Percentiles rank a stretch among this genome's conserved stretches.
Conservation (phyloP, 2,797 vertebrate species). For the Hippoglossus hippoglossus region DNA sequence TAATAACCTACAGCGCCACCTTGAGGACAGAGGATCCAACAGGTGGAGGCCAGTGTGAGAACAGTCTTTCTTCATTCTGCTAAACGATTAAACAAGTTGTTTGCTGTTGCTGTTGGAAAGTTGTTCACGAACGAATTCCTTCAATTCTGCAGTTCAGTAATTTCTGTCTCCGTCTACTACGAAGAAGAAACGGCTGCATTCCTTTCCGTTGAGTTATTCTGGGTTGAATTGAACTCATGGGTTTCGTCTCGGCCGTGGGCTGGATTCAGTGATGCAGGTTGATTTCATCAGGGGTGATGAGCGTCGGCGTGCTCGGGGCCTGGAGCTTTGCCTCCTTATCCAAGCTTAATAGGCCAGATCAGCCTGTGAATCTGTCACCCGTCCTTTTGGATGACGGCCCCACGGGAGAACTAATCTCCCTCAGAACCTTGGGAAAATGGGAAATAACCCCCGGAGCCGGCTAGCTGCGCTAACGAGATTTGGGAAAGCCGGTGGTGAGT, state of each 20-base stretch:
- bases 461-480: slow-evolving; percentile 84
- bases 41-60: not conserved
- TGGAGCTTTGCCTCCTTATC: slow-evolving; percentile 80
- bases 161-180: not conserved
- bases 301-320: slow-evolving; percentile 55
- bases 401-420: slow-evolving; percentile 74
- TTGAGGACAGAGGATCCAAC: not conserved
- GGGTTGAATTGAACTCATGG: slow-evolving; percentile 26
- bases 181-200: slow-evolving; percentile 42
- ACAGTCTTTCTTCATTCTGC: not conserved
- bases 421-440: slow-evolving; percentile 80
- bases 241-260: slow-evolving; percentile 47
- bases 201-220: slow-evolving; percentile 27
- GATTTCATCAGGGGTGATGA: slow-evolving; percentile 77
- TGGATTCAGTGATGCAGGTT: slow-evolving; percentile 73
- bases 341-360: slow-evolving; percentile 83
- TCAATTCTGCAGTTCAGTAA: slow-evolving; percentile 1
- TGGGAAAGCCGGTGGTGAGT: slow-evolving; percentile 80
- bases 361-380: slow-evolving; percentile 87
- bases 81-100: too few relatives aligned
- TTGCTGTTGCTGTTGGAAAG: too few relatives aligned
- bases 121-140: not conserved
- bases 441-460: slow-evolving; percentile 77
- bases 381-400: slow-evolving; percentile 75
- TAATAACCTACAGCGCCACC: not conserved